Evolutionary conservation across 2,888 invertebrate species (phyloP), one percentile per base, ranked within the genome.

Genomic region (Tetropium fuscum): DNA sequence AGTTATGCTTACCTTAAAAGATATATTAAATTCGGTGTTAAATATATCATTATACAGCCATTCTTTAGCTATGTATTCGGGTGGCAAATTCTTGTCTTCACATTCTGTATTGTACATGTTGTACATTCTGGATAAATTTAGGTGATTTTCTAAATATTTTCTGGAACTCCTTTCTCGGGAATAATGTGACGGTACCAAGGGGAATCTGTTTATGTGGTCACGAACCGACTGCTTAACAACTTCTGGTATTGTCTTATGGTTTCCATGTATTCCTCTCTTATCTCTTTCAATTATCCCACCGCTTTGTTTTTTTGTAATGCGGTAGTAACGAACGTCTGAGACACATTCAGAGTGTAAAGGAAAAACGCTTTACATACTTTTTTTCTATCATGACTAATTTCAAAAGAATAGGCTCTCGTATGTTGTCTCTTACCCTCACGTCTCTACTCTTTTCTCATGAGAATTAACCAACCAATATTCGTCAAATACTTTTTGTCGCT

Each of bases 211-310:
- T 22, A 61, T 64, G 40, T 62, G 59, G 27, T 48, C 16, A 22
- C 59, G 44, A 32, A 64, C 55, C 15, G 41, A 48, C 5, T 64
- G 18, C 13, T 45, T 20, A 48, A 64, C 36, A 16, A 49, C 51
- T 2, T 56, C 56, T 1, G 58, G 34, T 6, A 57, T 59, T 43
- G 54, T 62, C 15, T 61, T 60, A 6, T 7, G 11, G 6, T 60
- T 51, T 32, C 18, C 22, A 30, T 60, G 54, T 54, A 48, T 64
- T 20, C 64, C 57, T 47, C 60, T 63, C 53, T 58, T 60, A 41
- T 65, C 61, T 11, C 53, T 51, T 8, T 58, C 15, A 22, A 60
- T 7, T 16, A 58, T 30, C n/a, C 63, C 48, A 8, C 58, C 58
- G 45, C 51, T 55, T 38, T n/a, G 45, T 38, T 58, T 60, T 60